Percentiles rank a stretch among this genome's conserved stretches.
Evolutionary conservation across 2,797 vertebrate genomes (phyloP).

Genomic region (Scarus forsteni): DNA sequence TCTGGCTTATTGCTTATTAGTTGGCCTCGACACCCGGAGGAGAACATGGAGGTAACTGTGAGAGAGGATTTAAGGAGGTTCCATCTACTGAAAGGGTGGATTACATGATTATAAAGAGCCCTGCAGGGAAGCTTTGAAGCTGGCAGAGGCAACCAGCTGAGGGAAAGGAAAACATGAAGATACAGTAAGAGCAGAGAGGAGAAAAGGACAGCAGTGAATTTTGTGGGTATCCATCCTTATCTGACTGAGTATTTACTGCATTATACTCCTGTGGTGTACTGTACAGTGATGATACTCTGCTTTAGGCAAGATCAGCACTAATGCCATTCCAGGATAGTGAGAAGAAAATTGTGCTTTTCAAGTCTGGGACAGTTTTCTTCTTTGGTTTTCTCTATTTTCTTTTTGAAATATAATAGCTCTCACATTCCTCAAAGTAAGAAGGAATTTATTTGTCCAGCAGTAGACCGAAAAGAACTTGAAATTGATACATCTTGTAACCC

Average conservation of each 20-base stretch:
- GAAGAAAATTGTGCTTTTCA: background rate
- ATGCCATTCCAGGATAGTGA: background rate
- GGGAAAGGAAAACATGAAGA: constrained; percentile 25
- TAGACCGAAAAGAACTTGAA: too few species aligned
- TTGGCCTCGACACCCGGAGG: constrained; percentile 54
- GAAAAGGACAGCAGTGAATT: constrained; percentile 11
- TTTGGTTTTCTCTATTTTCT: background rate
- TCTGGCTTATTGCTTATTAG: constrained; percentile 72
- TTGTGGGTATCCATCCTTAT: background rate
- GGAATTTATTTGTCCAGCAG: too few species aligned
- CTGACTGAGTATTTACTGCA: background rate
- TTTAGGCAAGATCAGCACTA: background rate
- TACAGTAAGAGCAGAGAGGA: constrained; percentile 10
- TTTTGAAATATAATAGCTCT: background rate
- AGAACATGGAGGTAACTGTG: constrained; percentile 64
- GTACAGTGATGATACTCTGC: background rate
- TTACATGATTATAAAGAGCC: constrained; percentile 70
- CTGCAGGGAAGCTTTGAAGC: constrained; percentile 49
- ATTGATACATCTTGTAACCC: too few species aligned
- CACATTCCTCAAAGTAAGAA: too few species aligned
- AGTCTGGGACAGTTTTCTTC: background rate
- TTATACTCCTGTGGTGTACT: background rate
- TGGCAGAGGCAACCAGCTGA: constrained; percentile 38
- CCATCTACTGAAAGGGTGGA: constrained; percentile 62
- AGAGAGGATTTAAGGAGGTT: constrained; percentile 66